Percentiles rank a stretch among this genome's conserved stretches.
phyloP scores from a whole-genome alignment of 2,888 invertebrate species.

The Galerucella calmariensis region DNA sequence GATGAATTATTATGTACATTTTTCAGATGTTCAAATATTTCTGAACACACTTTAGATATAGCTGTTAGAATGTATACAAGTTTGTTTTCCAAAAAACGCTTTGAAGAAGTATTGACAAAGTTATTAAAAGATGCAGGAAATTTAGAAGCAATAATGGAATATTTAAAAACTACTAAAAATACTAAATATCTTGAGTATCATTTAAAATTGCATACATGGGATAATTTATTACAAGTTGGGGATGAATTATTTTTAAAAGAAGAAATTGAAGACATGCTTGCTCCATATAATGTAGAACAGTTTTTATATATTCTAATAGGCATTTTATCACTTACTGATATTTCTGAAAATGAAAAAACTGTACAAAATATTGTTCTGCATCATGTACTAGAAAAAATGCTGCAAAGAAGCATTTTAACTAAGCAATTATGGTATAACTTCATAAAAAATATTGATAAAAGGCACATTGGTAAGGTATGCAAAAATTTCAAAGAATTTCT shows the following conservation, averaged over 20 bases:
- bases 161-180: conserved; percentile 45
- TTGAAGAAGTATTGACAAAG: conserved; percentile 60
- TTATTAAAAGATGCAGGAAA: conserved; percentile 56
- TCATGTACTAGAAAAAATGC: conserved; percentile 58
- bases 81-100: conserved; percentile 62
- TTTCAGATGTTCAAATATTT: conserved; percentile 58
- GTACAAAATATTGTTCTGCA: conserved; percentile 56
- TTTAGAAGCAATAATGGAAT: conserved; percentile 55
- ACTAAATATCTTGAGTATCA: conserved; percentile 51
- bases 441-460: conserved; percentile 57
- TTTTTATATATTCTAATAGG: conserved; percentile 56
- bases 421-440: conserved; percentile 61
- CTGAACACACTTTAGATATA: conserved; percentile 60
- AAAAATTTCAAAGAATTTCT: conserved; percentile 60
- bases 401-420: conserved; percentile 57
- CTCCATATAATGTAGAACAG: conserved; percentile 59
- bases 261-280: conserved; percentile 55
- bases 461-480: conserved; percentile 58
- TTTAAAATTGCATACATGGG: conserved; percentile 56
- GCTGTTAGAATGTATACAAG: conserved; percentile 65
- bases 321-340: conserved; percentile 52
- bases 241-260: conserved; percentile 52
- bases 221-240: conserved; percentile 54
- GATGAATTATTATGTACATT: conserved; percentile 66
- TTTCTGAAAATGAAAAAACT: conserved; percentile 41